A percentile compares a stretch with the other conserved stretches of the same genome.
phyloP scores from a whole-genome alignment of 2,113 vertebrate genomes.

The Prunella himalayana region DNA sequence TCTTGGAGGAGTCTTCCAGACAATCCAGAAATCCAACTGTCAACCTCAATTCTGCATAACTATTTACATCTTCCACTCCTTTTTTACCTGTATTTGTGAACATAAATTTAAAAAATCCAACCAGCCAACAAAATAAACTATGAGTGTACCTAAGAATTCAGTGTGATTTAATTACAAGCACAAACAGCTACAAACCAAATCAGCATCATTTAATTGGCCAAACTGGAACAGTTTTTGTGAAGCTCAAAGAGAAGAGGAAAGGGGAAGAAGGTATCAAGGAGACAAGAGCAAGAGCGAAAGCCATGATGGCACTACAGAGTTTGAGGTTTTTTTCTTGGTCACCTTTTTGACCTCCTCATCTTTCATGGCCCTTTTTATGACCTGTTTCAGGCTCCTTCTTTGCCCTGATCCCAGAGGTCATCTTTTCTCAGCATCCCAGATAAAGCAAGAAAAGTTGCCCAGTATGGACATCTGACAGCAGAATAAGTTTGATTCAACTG shows the following conservation, averaged over 20 bases:
- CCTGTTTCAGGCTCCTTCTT: neutral
- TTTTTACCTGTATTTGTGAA: neutral
- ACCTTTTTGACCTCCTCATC: neutral
- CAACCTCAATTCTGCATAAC: neutral
- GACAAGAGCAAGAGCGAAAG: neutral
- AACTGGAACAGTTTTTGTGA: neutral
- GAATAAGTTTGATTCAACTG: neutral
- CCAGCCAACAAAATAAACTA: neutral
- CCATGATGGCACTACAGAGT: neutral
- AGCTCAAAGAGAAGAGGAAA: neutral
- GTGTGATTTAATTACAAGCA: neutral
- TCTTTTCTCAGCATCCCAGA: neutral
- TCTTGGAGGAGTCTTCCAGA: neutral
- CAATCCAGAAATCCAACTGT: neutral
- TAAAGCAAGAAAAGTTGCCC: neutral
- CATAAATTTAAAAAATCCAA: neutral
- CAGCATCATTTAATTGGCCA: neutral
- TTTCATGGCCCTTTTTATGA: neutral
- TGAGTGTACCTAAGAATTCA: neutral
- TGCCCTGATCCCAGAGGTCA: neutral
- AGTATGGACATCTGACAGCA: neutral
- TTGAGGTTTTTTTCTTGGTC: neutral
- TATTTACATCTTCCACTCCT: neutral
- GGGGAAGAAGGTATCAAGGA: neutral
- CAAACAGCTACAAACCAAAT: neutral